Conservation (phyloP, 2,113 vertebrate species). For the Macquaria ambigua region DNA sequence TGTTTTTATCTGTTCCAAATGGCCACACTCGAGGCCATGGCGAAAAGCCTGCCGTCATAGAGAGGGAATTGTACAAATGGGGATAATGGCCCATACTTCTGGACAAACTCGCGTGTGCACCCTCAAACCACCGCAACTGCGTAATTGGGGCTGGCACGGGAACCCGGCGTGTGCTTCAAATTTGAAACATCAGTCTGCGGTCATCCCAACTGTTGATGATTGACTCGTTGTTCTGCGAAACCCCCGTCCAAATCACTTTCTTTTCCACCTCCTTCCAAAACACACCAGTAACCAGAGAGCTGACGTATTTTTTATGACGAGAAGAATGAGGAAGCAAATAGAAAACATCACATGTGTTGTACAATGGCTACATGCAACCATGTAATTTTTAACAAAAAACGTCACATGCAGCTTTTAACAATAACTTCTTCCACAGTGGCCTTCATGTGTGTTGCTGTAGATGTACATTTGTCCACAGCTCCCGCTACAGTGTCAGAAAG, state of each 20-base stretch:
- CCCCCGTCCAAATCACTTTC: neutral
- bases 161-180: conserved; percentile 6
- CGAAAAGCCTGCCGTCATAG: neutral
- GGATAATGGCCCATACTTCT: conserved; percentile 22
- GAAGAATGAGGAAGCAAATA: neutral
- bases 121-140: conserved; percentile 6
- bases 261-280: neutral
- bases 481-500: neutral
- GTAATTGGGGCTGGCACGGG: conserved; percentile 10
- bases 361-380: neutral
- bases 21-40: neutral
- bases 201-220: conserved; percentile 7
- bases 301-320: neutral
- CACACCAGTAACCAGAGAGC: neutral
- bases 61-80: neutral
- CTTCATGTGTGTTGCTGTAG: neutral
- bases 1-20: conserved; percentile 8
- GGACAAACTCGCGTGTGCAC: neutral
- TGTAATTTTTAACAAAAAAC: neutral
- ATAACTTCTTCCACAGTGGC: too few species aligned
- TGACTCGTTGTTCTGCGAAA: conserved; percentile 12
- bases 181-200: neutral
- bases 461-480: neutral
- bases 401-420: neutral
- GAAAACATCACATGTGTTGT: neutral